These are phyloP conservation scores for Camponotus pennsylvanicus DNA, from an alignment of 1,140 invertebrate genomes.

Conservation along the genomic window DNA sequence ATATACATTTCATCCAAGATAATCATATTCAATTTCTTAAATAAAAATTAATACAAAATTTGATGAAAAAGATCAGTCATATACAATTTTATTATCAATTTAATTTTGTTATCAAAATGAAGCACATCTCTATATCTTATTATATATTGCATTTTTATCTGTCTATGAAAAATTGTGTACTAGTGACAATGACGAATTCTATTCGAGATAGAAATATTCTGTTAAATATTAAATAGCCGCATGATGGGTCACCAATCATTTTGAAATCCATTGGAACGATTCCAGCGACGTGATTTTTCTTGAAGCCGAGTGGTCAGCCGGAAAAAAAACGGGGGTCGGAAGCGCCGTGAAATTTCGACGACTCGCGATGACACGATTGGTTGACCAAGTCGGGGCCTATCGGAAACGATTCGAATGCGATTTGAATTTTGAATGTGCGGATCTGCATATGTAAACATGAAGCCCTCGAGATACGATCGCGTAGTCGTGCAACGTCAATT, in stretches of 20 bases:
- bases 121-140: background rate
- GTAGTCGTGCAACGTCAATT: slow-evolving; percentile 16
- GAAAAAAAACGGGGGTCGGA: slow-evolving; percentile 32
- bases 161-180: background rate
- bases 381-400: slow-evolving; percentile 18
- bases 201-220: background rate
- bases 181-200: background rate
- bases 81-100: background rate
- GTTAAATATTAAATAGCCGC: background rate
- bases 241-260: background rate
- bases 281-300: slow-evolving; percentile 35
- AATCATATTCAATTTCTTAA: background rate
- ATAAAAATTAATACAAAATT: background rate
- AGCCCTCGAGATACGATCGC: slow-evolving; percentile 32
- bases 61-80: background rate
- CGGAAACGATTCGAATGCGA: slow-evolving; percentile 70
- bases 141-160: background rate
- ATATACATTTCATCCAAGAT: background rate
- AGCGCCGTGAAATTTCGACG: slow-evolving; percentile 57
- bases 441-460: slow-evolving; percentile 73
- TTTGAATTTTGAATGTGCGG: slow-evolving; percentile 72
- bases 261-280: background rate
- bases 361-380: slow-evolving; percentile 39
- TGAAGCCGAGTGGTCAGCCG: slow-evolving; percentile 13
- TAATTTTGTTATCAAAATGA: background rate